These are phyloP conservation scores for Mycetomoellerius zeteki DNA, from an alignment of 1,140 invertebrate species.

Conservation along the genomic window DNA sequence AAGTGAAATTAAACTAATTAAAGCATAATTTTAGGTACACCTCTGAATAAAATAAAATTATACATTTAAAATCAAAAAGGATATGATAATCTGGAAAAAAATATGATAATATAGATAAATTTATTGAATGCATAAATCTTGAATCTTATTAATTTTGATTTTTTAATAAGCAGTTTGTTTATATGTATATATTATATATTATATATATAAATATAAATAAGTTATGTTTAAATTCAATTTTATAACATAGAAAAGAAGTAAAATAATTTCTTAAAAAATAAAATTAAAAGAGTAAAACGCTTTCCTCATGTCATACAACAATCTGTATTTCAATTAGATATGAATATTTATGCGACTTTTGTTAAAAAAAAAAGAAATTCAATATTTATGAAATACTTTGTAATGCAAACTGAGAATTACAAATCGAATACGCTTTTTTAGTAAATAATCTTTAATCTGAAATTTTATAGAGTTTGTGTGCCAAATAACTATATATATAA, in stretches of 20 bases:
- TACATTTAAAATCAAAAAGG: not conserved
- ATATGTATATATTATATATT: no score
- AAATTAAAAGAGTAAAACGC: no score
- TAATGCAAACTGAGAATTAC: not conserved
- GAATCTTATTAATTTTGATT: not conserved
- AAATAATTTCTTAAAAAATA: not conserved
- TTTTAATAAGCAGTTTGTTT: not conserved
- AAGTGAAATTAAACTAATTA: not conserved
- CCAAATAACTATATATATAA: slow-evolving; percentile 20
- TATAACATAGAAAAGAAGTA: not conserved
- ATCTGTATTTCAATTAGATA: not conserved
- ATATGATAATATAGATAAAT: not conserved
- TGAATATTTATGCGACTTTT: not conserved
- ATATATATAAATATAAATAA: not conserved
- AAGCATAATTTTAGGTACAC: not conserved
- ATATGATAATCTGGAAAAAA: not conserved
- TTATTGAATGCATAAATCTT: not conserved
- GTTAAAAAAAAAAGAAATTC: not conserved
- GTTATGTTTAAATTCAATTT: not conserved
- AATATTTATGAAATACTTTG: not conserved
- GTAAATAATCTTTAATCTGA: slow-evolving; percentile 4
- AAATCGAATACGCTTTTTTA: not conserved
- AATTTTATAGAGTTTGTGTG: not conserved
- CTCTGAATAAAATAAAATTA: not conserved
- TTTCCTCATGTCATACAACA: not conserved